phyloP scores from a whole-genome alignment of 2,888 invertebrate genomes.

The Creontiades dilutus region DNA sequence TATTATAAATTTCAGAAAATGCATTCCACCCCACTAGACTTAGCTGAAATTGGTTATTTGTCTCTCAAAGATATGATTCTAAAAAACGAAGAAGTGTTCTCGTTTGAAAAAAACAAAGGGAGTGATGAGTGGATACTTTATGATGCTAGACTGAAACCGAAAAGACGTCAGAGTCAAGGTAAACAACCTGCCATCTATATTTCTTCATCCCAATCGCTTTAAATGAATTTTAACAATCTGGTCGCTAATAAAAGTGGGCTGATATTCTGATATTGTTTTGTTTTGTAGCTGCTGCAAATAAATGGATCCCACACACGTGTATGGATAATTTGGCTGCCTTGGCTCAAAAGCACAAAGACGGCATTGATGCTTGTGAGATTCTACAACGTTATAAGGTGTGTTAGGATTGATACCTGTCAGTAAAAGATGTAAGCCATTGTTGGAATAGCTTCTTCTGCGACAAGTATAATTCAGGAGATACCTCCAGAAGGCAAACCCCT shows the following conservation, averaged over 20 bases:
- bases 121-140: slow-evolving; percentile 43
- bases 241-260: no score
- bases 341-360: not conserved
- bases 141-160: slow-evolving; percentile 45
- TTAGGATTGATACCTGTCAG: not conserved
- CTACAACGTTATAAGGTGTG: slow-evolving; percentile 9
- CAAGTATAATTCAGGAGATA: no score
- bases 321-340: slow-evolving; percentile 38
- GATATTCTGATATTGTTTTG: not conserved
- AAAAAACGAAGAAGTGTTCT: slow-evolving; percentile 45
- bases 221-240: not conserved
- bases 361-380: slow-evolving; percentile 38
- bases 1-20: not conserved
- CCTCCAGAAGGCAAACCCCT: no score
- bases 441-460: no score
- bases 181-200: not conserved
- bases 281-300: slow-evolving; percentile 8
- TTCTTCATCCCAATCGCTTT: not conserved
- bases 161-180: slow-evolving; percentile 18
- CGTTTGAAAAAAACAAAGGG: slow-evolving; percentile 36
- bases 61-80: slow-evolving; percentile 51
- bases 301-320: slow-evolving; percentile 42
- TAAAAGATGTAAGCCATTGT: no score
- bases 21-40: slow-evolving; percentile 49
- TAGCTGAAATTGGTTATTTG: slow-evolving; percentile 4